Percentiles rank a stretch among this genome's conserved stretches.
Evolutionary conservation across 2,113 vertebrate genomes (phyloP).

Genomic region (Loxodonta africana): DNA sequence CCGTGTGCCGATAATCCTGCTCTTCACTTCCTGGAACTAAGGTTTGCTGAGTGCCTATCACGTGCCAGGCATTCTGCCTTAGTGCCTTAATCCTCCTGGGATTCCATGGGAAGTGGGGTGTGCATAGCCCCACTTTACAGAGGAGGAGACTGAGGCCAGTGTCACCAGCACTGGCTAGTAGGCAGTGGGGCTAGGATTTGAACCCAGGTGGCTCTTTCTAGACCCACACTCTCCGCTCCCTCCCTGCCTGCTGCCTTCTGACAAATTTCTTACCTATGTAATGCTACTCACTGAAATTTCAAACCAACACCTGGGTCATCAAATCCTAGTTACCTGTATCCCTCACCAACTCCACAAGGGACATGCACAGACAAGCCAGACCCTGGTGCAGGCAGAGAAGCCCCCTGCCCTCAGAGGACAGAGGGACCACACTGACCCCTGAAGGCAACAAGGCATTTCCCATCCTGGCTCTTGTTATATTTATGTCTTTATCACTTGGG

Average conservation of each 20-base stretch:
- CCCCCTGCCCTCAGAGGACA: accelerated
- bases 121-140: not conserved
- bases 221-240: accelerated
- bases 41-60: too few species aligned
- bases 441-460: not conserved
- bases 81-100: accelerated
- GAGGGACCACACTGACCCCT: accelerated
- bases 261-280: not conserved
- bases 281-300: not conserved
- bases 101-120: not conserved
- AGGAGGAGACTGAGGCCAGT: not conserved
- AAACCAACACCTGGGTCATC: not conserved
- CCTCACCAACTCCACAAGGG: not conserved
- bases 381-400: not conserved
- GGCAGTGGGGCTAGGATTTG: not conserved
- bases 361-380: accelerated
- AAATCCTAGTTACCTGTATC: not conserved
- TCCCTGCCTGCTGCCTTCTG: not conserved
- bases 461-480: not conserved
- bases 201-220: not conserved
- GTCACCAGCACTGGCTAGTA: not conserved
- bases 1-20: accelerated
- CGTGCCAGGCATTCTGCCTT: not conserved
- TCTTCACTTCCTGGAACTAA: too few species aligned
- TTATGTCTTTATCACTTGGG: not conserved